Evolutionary conservation across 2,888 invertebrate genomes (phyloP), one percentile per base, ranked within the genome.

Genomic region (Gibbula magus): DNA sequence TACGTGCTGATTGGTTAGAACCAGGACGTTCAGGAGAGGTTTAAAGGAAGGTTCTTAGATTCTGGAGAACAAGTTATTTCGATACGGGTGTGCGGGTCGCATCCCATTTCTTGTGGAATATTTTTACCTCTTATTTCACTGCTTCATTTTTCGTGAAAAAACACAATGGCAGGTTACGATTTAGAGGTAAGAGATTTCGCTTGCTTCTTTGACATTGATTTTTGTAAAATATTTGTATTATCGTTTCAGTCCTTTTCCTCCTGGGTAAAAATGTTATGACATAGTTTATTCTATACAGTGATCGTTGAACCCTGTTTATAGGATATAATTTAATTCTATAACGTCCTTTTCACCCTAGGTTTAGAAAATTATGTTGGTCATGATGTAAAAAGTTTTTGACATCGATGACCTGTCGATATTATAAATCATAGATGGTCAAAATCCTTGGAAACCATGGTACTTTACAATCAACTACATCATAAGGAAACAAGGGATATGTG

Each of bases 41-140:
- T 70, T 70, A 70, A 70, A 35, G 70, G 35, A 20, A 18, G 2
- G 45, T 45, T 45, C n/a, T 70, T 39, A n/a, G 29, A 35, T 29
- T 32, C 20, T 32, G 7, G 35, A n/a, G 8, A 70, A 39, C 10
- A 16, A 35, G n/a, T 32, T 10, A 10, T 70, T 70, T 70, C 39
- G 35, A 10, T 35, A 32, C 20, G 70, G 70, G 70, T 70, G 70
- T 70, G 70, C 70, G 16, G 70, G 70, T 70, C 70, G 70, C 70
- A 70, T 70, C 70, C 70, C 45, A 45, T 32, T 35, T 20, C 35
- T 20, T 35, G 39, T 35, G 20, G 70, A 20, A 39, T 5, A 10
- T 35, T n/a, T n/a, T n/a, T 39, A 35, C 35, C 39, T 39, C 35
- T 29, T 35, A 20, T 35, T 61, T 70, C 16, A 70, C 20, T 35